Evolutionary conservation across 2,888 invertebrate genomes (phyloP).

Genomic region (Apodemia duryi): DNA sequence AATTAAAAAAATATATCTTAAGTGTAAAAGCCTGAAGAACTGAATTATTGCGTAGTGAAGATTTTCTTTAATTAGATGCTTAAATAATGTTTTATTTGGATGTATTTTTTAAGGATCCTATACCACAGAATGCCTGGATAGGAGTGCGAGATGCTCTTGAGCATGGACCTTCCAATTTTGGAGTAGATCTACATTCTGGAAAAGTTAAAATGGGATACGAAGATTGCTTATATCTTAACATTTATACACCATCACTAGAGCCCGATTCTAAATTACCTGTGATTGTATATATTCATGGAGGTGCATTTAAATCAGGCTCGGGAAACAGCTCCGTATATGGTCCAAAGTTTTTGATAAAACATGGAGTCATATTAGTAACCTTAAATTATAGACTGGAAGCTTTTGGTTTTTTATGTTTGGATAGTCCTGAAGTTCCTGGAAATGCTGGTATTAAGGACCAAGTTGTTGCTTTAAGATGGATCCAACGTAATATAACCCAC

Average conservation of each 20-base stretch:
- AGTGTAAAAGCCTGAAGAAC: too few species aligned
- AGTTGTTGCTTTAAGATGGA: too few species aligned
- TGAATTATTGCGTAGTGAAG: too few species aligned
- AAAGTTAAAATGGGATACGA: constrained; percentile 38
- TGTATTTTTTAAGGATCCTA: constrained; percentile 44
- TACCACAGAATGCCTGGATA: constrained; percentile 42
- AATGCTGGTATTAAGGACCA: too few species aligned
- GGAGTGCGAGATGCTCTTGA: constrained; percentile 44
- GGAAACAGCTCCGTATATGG: constrained; percentile 40
- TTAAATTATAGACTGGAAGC: too few species aligned
- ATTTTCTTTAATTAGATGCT: too few species aligned
- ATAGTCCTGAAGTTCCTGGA: too few species aligned
- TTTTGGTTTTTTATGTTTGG: too few species aligned
- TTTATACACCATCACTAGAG: constrained; percentile 42
- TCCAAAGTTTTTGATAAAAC: constrained; percentile 49
- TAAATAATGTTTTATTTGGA: not conserved
- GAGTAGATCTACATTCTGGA: constrained; percentile 38
- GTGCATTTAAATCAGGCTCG: constrained; percentile 46
- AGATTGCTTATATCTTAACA: constrained; percentile 51
- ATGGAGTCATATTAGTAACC: constrained; percentile 55
- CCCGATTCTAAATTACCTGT: constrained; percentile 43
- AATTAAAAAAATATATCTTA: too few species aligned
- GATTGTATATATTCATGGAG: constrained; percentile 59
- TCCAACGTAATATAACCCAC: too few species aligned
- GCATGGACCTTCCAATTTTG: constrained; percentile 47